phyloP scores from a whole-genome alignment of 2,888 invertebrate species.

The Ophion slaviceki region DNA sequence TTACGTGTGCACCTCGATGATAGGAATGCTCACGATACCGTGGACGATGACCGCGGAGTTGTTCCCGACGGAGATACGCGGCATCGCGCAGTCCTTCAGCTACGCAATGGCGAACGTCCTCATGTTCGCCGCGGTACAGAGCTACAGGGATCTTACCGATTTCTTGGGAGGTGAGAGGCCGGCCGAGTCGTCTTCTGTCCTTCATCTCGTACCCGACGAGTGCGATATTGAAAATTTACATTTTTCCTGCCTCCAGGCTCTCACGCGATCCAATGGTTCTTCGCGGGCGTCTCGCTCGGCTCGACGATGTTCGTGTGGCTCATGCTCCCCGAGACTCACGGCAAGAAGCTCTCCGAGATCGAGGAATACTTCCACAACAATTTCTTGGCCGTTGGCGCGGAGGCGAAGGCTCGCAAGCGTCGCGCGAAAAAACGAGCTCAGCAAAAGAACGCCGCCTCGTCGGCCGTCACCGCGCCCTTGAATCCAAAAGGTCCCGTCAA shows the following conservation, averaged over 20 bases:
- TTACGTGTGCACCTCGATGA: slow-evolving; percentile 86
- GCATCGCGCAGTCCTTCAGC: slow-evolving; percentile 86
- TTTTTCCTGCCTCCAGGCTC: slow-evolving; percentile 79
- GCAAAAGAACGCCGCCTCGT: slow-evolving; percentile 66
- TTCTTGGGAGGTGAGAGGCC: slow-evolving; percentile 77
- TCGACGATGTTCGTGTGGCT: slow-evolving; percentile 83
- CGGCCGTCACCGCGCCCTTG: slow-evolving; percentile 74
- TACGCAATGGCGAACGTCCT: slow-evolving; percentile 86
- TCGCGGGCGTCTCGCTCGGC: slow-evolving; percentile 84
- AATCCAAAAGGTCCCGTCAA: slow-evolving; percentile 75
- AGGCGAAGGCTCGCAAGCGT: slow-evolving; percentile 74
- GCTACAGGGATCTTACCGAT: slow-evolving; percentile 80
- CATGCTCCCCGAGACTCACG: slow-evolving; percentile 84
- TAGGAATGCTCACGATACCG: slow-evolving; percentile 86
- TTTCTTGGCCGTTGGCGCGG: slow-evolving; percentile 77
- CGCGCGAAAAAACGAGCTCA: slow-evolving; percentile 70
- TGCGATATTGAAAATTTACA: too few species aligned
- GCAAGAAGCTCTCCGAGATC: slow-evolving; percentile 83
- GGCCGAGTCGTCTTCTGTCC: neutral
- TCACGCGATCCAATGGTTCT: slow-evolving; percentile 85
- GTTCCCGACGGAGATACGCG: slow-evolving; percentile 86
- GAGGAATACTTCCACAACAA: slow-evolving; percentile 84
- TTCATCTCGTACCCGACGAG: neutral
- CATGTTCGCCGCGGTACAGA: slow-evolving; percentile 86
- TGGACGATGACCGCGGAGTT: slow-evolving; percentile 88